phyloP scores from a whole-genome alignment of 2,888 invertebrate genomes.

The Biston betularia region DNA sequence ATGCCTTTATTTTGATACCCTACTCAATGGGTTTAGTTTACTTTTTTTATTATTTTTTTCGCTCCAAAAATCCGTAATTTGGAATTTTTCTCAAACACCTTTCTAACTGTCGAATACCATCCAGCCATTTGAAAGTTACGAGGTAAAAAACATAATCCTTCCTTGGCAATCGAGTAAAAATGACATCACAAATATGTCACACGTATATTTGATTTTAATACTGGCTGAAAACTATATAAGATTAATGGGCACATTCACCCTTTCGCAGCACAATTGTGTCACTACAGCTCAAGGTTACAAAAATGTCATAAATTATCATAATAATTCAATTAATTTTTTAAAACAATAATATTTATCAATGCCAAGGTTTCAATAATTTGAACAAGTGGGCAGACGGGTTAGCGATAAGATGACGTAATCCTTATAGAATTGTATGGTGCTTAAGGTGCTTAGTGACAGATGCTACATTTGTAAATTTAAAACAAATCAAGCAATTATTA shows the following conservation, averaged over 20 bases:
- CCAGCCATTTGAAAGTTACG: too few relatives aligned
- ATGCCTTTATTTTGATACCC: too few relatives aligned
- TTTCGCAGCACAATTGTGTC: constrained; percentile 1
- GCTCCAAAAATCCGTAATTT: too few relatives aligned
- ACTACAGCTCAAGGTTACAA: not conserved
- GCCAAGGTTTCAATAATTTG: constrained; percentile 40
- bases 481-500: not conserved
- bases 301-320: constrained; percentile 13
- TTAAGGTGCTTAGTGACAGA: constrained; percentile 9
- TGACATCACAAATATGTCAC: not conserved
- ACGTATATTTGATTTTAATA: not conserved
- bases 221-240: not conserved
- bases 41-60: too few relatives aligned
- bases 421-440: not conserved
- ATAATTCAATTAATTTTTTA: constrained; percentile 11
- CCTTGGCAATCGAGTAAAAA: too few relatives aligned
- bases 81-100: too few relatives aligned
- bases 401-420: constrained; percentile 44
- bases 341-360: constrained; percentile 23
- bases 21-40: too few relatives aligned
- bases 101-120: too few relatives aligned
- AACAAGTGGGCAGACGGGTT: constrained; percentile 49
- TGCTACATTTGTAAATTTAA: not conserved
- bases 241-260: constrained; percentile 11
- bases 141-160: too few relatives aligned